Evolutionary conservation across 2,888 invertebrate species (phyloP).

Genomic region (Euzophera pinguis): DNA sequence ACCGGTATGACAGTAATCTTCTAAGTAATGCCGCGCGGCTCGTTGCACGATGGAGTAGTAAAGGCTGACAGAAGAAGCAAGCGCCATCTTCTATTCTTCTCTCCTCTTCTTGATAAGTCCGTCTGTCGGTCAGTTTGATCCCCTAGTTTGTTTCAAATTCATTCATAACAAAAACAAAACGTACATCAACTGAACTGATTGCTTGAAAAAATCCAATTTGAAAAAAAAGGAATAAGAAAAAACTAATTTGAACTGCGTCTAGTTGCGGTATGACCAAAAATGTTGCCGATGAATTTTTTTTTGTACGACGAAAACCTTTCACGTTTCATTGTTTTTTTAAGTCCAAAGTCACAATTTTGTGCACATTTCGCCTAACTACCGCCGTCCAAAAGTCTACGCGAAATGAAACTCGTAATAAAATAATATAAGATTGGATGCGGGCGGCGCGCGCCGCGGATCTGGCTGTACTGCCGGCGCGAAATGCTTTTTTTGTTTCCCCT

Average conservation of each 20-base stretch:
- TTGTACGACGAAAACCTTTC: slow-evolving; percentile 47
- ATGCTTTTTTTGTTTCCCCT: slow-evolving; percentile 67
- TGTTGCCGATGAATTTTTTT: slow-evolving; percentile 55
- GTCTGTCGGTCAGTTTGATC: slow-evolving; percentile 47
- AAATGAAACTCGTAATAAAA: slow-evolving; percentile 78
- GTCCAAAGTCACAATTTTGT: slow-evolving; percentile 75
- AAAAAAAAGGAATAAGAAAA: slow-evolving; percentile 35
- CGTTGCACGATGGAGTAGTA: slow-evolving; percentile 85
- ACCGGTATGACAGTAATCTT: slow-evolving; percentile 85
- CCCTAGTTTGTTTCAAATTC: slow-evolving; percentile 54
- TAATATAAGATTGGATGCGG: slow-evolving; percentile 69
- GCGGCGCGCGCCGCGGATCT: slow-evolving; percentile 69
- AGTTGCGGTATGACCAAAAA: slow-evolving; percentile 51
- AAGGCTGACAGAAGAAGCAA: slow-evolving; percentile 84
- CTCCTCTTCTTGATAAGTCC: slow-evolving; percentile 27
- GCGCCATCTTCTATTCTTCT: slow-evolving; percentile 70
- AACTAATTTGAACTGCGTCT: slow-evolving; percentile 67
- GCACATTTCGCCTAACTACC: slow-evolving; percentile 66
- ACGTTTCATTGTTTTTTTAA: slow-evolving; percentile 56
- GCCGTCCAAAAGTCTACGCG: slow-evolving; percentile 75
- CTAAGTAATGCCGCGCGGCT: slow-evolving; percentile 83
- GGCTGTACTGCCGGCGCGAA: slow-evolving; percentile 56
- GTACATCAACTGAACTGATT: slow-evolving; percentile 55
- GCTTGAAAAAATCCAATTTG: slow-evolving; percentile 43
- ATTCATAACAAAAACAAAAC: slow-evolving; percentile 54